These are phyloP conservation scores for Palaemon carinicauda DNA, from an alignment of 1,140 invertebrate genomes.

Conservation along the genomic window DNA sequence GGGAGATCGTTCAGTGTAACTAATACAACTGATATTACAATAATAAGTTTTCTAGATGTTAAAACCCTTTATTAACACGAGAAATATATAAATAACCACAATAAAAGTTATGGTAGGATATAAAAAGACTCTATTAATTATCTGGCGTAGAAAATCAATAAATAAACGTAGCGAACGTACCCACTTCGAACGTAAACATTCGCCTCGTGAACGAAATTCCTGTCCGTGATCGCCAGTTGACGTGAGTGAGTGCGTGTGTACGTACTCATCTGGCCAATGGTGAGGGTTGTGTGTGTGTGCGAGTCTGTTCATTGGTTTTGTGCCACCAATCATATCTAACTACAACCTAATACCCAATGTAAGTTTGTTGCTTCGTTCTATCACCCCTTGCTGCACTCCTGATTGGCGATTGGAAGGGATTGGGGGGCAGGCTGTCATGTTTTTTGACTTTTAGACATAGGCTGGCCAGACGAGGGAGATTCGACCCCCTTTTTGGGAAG, in stretches of 20 bases:
- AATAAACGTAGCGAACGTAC: neutral
- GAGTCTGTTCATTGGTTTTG: constrained; percentile 62
- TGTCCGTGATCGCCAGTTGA: neutral
- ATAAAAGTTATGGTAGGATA: no score
- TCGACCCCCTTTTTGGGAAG: neutral
- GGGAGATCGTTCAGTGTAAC: no score
- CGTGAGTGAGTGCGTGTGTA: neutral
- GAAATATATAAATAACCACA: no score
- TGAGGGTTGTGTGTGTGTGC: constrained; percentile 47
- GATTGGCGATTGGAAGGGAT: constrained; percentile 46
- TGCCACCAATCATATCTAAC: constrained; percentile 64
- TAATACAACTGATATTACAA: no score
- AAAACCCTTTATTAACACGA: no score
- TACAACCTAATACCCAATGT: constrained; percentile 74
- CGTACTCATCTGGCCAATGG: constrained; percentile 51
- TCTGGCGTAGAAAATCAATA: no score
- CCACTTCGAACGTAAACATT: neutral
- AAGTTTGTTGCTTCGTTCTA: constrained; percentile 79
- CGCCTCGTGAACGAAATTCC: neutral
- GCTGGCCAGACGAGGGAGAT: neutral
- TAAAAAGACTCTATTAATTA: no score
- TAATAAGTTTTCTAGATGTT: no score
- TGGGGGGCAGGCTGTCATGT: neutral
- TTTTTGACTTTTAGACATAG: neutral
- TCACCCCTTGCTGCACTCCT: constrained; percentile 61